These are phyloP conservation scores for Columbina picui DNA, from an alignment of 2,113 vertebrate species.

Conservation along the genomic window DNA sequence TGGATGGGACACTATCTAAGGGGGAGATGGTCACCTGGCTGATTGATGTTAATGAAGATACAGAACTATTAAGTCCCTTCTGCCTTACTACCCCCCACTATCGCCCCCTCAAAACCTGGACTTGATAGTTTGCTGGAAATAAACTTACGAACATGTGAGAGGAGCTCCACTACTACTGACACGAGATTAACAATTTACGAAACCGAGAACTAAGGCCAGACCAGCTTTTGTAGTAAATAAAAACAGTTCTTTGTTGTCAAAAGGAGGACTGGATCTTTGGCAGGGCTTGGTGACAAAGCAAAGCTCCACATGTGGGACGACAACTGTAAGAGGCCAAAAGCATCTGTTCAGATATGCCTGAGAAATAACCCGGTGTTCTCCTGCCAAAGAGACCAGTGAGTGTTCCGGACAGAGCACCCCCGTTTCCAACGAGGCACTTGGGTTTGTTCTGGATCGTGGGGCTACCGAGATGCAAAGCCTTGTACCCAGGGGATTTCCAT, in stretches of 20 bases:
- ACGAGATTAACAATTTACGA: not conserved
- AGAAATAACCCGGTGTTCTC: not conserved
- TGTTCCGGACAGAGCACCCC: not conserved
- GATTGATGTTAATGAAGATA: not conserved
- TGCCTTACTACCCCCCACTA: not conserved
- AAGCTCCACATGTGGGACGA: constrained; percentile 23
- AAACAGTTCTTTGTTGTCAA: constrained; percentile 48
- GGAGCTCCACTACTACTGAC: not conserved
- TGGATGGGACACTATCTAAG: not conserved
- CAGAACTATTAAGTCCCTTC: not conserved
- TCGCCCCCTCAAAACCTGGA: not conserved
- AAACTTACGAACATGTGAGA: not conserved
- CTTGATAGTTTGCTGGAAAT: not conserved
- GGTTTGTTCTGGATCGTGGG: not conserved
- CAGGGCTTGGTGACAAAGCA: constrained; percentile 40
- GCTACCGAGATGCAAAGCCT: not conserved
- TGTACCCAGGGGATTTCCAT: not conserved
- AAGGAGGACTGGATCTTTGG: constrained; percentile 32
- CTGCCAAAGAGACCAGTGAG: not conserved
- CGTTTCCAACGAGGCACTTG: not conserved
- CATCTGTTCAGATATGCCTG: not conserved
- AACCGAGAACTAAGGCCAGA: not conserved
- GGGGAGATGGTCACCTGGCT: not conserved
- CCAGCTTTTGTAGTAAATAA: constrained; percentile 44
- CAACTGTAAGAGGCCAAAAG: not conserved